Conservation (phyloP, 2,888 invertebrate species). For the Xylophagus ater region DNA sequence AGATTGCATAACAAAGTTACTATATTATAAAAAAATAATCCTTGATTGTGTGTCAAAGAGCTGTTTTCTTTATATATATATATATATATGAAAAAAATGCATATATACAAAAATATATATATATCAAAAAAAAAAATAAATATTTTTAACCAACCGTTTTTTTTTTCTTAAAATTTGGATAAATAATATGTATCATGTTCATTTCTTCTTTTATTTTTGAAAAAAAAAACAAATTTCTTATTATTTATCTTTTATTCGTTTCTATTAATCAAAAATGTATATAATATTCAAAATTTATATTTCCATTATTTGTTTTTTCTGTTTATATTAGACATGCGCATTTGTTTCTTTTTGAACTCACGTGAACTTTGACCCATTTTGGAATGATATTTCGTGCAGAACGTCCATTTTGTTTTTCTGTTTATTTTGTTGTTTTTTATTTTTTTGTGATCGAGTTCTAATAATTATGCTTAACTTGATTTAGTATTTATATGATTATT, state of each 20-base stretch:
- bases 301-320: slow-evolving; percentile 12
- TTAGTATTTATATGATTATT: no score
- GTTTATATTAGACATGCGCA: slow-evolving; percentile 13
- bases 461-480: no score
- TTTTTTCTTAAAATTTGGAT: not conserved
- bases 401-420: no score
- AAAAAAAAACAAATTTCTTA: slow-evolving; percentile 1
- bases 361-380: slow-evolving; percentile 33
- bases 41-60: slow-evolving; percentile 11
- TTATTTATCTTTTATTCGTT: slow-evolving; percentile 7
- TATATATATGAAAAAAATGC: slow-evolving; percentile 3
- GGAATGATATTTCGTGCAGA: slow-evolving; percentile 34
- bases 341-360: slow-evolving; percentile 21
- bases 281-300: no score
- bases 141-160: slow-evolving; percentile 1
- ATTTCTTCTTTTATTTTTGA: slow-evolving; percentile 5
- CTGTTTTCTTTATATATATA: slow-evolving; percentile 7
- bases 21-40: slow-evolving; percentile 9
- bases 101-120: not conserved
- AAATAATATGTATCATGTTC: slow-evolving; percentile 3
- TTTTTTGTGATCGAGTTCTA: no score
- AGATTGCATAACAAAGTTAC: slow-evolving; percentile 37
- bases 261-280: not conserved
- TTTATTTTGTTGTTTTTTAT: not conserved
- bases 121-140: no score